Evolutionary conservation across 2,113 vertebrate species (phyloP).

Genomic region (Silurus meridionalis): DNA sequence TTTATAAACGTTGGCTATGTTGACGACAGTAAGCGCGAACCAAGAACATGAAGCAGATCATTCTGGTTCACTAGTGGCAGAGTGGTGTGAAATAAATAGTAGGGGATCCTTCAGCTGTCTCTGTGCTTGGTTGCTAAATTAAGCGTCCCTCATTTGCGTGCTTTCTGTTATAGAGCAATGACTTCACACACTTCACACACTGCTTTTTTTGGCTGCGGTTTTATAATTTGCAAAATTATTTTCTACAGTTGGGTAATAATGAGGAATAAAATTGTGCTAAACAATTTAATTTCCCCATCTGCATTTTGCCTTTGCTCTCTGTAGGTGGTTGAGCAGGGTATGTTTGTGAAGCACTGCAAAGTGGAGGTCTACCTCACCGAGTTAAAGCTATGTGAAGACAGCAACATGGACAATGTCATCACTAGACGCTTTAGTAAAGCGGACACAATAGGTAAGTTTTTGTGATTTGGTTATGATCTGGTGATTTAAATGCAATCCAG

Average conservation of each 20-base stretch:
- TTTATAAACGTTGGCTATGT: constrained; percentile 17
- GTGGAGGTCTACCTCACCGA: constrained; percentile 98
- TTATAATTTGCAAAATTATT: too few species aligned
- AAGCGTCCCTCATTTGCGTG: constrained; percentile 59
- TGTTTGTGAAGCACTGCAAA: constrained; percentile 99
- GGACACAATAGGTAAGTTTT: constrained; percentile 90
- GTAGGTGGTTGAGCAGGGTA: constrained; percentile 97
- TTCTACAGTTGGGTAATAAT: background rate
- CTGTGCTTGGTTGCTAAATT: constrained; percentile 72
- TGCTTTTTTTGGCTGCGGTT: background rate
- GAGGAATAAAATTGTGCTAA: background rate
- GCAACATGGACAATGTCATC: constrained; percentile 93
- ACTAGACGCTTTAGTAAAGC: constrained; percentile 98
- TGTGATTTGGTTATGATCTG: background rate
- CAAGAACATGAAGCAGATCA: background rate
- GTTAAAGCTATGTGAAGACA: constrained; percentile 95
- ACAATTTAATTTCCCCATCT: background rate
- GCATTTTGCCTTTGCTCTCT: constrained; percentile 9
- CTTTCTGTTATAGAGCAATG: constrained; percentile 31
- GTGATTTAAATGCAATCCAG: background rate
- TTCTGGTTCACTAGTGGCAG: constrained; percentile 25
- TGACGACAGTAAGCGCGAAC: background rate
- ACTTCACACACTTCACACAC: constrained; percentile 22
- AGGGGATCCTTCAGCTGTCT: constrained; percentile 74
- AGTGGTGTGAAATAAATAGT: constrained; percentile 72